These are phyloP conservation scores for Hoplostethus mediterraneus DNA, from an alignment of 2,797 vertebrate genomes.

Conservation along the genomic window DNA sequence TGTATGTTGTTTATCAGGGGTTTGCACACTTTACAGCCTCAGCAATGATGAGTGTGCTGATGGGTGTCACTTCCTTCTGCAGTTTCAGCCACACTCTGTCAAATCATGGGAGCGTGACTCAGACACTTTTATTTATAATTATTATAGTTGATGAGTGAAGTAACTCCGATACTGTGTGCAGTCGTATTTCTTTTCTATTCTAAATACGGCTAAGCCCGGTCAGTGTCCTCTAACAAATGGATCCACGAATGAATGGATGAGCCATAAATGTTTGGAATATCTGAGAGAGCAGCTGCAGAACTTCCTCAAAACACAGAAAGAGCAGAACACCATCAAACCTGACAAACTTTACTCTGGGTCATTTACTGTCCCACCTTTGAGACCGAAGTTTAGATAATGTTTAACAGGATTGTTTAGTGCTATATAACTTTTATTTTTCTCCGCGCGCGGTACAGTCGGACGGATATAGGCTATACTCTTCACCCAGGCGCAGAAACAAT, in stretches of 20 bases:
- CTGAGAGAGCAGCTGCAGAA: neutral
- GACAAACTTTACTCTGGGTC: slow-evolving; percentile 78
- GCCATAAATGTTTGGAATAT: neutral
- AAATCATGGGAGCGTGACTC: too few relatives aligned
- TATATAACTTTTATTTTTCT: slow-evolving; percentile 21
- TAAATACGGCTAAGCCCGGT: too few relatives aligned
- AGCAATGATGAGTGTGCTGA: too few relatives aligned
- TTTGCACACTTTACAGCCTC: too few relatives aligned
- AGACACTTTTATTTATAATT: too few relatives aligned
- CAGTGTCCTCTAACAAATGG: too few relatives aligned
- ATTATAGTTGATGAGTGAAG: too few relatives aligned
- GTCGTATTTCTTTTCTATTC: too few relatives aligned
- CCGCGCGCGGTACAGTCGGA: slow-evolving; percentile 1
- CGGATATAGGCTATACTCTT: neutral
- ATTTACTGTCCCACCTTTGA: slow-evolving; percentile 78
- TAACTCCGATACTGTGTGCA: too few relatives aligned
- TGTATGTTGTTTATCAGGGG: too few relatives aligned
- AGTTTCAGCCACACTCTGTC: neutral
- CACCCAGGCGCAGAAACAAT: slow-evolving; percentile 29
- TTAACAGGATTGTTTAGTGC: slow-evolving; percentile 67
- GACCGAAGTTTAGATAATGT: slow-evolving; percentile 76
- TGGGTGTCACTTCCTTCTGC: neutral
- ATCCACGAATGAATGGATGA: neutral
- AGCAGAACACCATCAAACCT: slow-evolving; percentile 10
- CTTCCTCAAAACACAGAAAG: slow-evolving; percentile 48